Conservation (phyloP, 2,113 vertebrate genomes). For the Potamarius usumacintae region DNA sequence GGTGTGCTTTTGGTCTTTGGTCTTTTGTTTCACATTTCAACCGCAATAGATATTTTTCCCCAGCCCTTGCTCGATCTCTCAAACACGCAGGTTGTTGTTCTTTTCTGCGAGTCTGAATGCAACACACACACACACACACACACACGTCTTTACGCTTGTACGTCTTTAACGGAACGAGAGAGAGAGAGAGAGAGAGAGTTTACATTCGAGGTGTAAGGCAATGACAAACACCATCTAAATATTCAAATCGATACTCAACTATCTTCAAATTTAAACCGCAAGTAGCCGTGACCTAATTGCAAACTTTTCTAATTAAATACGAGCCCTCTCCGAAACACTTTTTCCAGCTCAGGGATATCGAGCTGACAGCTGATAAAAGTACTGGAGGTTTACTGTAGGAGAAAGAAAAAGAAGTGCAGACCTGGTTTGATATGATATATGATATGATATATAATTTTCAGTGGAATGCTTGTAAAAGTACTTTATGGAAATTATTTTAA, state of each 20-base stretch:
- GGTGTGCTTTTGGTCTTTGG: slow-evolving; percentile 44
- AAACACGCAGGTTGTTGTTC: background rate
- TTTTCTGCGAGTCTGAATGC: background rate
- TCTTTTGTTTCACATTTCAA: slow-evolving; percentile 66
- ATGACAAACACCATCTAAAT: background rate
- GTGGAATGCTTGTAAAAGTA: too few species aligned
- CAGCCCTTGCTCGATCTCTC: background rate
- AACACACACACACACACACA: background rate
- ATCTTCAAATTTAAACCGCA: background rate
- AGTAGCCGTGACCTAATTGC: background rate
- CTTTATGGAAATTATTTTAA: too few species aligned
- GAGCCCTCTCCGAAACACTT: too few species aligned
- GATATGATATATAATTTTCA: background rate
- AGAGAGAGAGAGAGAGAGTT: background rate
- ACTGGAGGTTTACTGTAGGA: background rate
- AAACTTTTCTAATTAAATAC: too few species aligned
- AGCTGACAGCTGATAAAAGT: background rate
- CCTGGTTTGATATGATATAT: background rate
- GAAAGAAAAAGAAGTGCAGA: background rate
- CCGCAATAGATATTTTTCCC: slow-evolving; percentile 44
- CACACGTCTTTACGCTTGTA: background rate
- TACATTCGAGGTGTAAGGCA: background rate
- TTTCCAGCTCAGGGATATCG: background rate
- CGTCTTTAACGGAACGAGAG: background rate
- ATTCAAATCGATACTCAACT: background rate